Evolutionary conservation across 2,888 invertebrate genomes (phyloP).

Genomic region (Eupithecia abbreviata): DNA sequence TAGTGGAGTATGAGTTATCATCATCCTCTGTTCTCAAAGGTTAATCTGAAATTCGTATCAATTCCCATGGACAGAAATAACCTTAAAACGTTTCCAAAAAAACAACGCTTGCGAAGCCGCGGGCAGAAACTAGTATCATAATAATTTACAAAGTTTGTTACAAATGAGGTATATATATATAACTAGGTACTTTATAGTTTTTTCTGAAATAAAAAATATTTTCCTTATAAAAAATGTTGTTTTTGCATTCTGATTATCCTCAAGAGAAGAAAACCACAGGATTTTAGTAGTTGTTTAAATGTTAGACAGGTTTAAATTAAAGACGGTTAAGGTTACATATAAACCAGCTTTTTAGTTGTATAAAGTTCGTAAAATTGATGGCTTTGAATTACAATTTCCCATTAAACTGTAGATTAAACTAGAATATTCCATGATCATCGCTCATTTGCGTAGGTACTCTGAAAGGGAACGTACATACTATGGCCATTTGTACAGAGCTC

Average conservation of each 20-base stretch:
- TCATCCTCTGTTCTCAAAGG: no score
- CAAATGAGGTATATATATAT: no score
- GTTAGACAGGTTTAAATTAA: not conserved
- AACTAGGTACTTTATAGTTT: no score
- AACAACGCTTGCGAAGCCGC: no score
- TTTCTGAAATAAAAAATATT: no score
- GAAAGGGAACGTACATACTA: not conserved
- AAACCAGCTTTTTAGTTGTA: not conserved
- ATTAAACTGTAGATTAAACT: no score
- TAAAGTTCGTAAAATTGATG: not conserved
- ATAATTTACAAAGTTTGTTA: no score
- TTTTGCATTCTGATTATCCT: not conserved
- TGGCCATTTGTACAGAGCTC: not conserved
- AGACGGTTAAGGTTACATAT: not conserved
- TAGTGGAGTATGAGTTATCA: no score
- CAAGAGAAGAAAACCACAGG: not conserved
- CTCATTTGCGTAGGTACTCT: not conserved
- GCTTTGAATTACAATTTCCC: not conserved
- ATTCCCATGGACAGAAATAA: no score
- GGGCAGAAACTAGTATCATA: no score
- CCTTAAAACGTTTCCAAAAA: no score
- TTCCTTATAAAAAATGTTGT: not conserved
- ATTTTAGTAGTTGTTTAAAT: not conserved
- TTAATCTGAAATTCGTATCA: no score
- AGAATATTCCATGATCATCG: conserved; percentile 3